phyloP scores from a whole-genome alignment of 1,140 invertebrate species.

The Holcopasites calliopsidis region DNA sequence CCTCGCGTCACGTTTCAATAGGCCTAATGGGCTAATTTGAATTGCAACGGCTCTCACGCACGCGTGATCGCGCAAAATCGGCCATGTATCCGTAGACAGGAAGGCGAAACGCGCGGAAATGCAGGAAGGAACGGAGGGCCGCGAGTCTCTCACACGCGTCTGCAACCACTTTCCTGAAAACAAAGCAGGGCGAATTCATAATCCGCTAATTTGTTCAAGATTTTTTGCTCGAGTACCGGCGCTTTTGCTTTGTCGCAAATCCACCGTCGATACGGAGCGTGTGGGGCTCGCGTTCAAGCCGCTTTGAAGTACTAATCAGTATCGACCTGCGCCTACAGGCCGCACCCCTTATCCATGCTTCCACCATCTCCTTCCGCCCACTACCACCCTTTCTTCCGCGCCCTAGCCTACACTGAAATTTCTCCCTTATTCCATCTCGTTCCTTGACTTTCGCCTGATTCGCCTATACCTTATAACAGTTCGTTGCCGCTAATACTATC shows the following conservation, averaged over 20 bases:
- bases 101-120: constrained; percentile 12
- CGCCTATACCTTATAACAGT: too few species aligned
- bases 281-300: constrained; percentile 43
- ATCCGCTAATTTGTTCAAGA: constrained; percentile 74
- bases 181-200: constrained; percentile 71
- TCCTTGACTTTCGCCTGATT: constrained; percentile 43
- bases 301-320: constrained; percentile 79
- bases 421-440: constrained; percentile 36
- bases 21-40: constrained; percentile 66
- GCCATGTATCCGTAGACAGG: not conserved
- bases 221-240: constrained; percentile 69
- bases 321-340: constrained; percentile 68
- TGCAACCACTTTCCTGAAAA: constrained; percentile 63
- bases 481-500: too few species aligned
- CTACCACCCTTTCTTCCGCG: not conserved
- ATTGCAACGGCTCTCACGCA: constrained; percentile 60
- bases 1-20: too few species aligned
- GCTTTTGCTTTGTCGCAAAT: constrained; percentile 62
- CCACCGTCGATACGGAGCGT: constrained; percentile 56
- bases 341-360: constrained; percentile 52
- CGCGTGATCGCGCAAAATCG: constrained; percentile 41
- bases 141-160: constrained; percentile 38
- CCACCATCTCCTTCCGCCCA: constrained; percentile 54
- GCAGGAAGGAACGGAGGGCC: not conserved
- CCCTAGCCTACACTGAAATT: constrained; percentile 34